phyloP scores from a whole-genome alignment of 2,113 vertebrate species.

The Ameiurus melas region DNA sequence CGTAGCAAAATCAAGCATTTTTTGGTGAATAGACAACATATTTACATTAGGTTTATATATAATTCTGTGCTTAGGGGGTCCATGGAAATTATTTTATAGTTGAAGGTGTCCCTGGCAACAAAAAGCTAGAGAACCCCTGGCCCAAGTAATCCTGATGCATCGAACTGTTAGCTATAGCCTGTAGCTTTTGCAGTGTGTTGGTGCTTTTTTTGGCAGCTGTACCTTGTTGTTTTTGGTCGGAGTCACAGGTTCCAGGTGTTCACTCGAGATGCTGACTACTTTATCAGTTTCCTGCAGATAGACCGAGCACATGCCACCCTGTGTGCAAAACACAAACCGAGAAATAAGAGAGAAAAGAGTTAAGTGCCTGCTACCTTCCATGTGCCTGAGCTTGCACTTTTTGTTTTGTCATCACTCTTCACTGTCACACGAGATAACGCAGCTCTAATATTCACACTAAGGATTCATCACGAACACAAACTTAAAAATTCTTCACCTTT shows the following conservation, averaged over 20 bases:
- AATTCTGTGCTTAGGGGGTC: not conserved
- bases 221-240: conserved; percentile 95
- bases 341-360: not conserved
- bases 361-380: not conserved
- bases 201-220: not conserved
- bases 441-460: not conserved
- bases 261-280: conserved; percentile 90
- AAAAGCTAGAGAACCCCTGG: not conserved
- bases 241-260: conserved; percentile 89
- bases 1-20: no score
- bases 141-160: not conserved
- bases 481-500: not conserved
- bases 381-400: not conserved
- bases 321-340: not conserved
- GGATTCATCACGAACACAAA: not conserved
- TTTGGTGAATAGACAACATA: no score
- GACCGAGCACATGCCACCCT: conserved; percentile 92
- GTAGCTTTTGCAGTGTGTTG: not conserved
- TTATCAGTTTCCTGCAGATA: conserved; percentile 91
- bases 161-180: not conserved
- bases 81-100: not conserved
- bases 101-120: not conserved
- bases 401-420: not conserved
- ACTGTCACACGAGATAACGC: not conserved
- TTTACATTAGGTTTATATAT: not conserved